Conservation (phyloP, 2,797 vertebrate genomes). For the Alectoris magna region DNA sequence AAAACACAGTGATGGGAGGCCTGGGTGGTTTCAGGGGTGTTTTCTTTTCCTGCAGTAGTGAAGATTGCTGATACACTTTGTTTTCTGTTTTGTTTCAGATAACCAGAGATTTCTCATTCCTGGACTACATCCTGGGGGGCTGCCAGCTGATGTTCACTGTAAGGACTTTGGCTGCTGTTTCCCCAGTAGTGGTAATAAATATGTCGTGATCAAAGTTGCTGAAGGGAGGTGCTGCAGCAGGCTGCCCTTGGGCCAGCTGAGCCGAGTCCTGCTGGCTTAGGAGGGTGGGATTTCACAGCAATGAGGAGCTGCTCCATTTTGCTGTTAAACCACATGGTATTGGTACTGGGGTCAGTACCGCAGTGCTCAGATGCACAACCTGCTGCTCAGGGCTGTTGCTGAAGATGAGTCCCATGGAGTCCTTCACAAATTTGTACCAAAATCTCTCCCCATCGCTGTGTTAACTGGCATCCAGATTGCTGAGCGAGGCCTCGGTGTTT, state of each 20-base stretch:
- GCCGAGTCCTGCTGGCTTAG: not conserved
- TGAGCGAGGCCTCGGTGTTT: not conserved
- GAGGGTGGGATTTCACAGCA: not conserved
- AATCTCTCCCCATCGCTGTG: not conserved
- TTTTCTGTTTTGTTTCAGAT: constrained; percentile 82
- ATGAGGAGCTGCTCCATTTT: accelerated
- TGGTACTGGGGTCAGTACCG: not conserved
- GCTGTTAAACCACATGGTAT: not conserved
- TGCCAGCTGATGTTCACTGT: constrained; percentile 99
- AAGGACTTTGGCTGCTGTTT: constrained; percentile 72
- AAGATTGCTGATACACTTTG: not conserved
- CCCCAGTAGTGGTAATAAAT: not conserved
- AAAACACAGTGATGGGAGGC: accelerated
- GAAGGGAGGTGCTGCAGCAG: not conserved
- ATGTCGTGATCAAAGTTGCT: not conserved
- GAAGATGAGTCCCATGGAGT: not conserved
- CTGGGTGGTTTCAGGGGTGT: accelerated
- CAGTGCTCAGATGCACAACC: not conserved
- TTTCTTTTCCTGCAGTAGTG: not conserved
- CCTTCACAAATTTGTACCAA: not conserved
- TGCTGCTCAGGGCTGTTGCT: not conserved
- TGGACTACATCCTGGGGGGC: constrained; percentile 98
- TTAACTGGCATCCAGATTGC: not conserved
- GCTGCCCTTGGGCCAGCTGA: not conserved
- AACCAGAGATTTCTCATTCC: constrained; percentile 93